These are phyloP conservation scores for Gnatocerus cornutus DNA, from an alignment of 2,888 invertebrate genomes.

Conservation along the genomic window DNA sequence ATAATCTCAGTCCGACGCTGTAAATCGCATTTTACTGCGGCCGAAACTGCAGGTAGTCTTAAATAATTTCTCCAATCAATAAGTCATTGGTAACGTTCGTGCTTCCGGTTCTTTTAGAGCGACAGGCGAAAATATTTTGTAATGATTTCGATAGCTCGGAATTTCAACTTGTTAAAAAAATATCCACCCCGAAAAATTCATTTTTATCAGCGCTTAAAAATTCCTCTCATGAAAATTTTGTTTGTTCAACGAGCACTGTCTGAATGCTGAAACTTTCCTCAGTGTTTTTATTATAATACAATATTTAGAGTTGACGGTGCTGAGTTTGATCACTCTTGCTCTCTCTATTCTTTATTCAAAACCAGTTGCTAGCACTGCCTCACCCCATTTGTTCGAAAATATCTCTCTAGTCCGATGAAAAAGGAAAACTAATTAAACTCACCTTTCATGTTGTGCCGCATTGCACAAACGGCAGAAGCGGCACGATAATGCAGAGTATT, in stretches of 20 bases:
- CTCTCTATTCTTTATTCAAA: too few relatives aligned
- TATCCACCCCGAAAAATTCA: too few relatives aligned
- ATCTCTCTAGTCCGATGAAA: conserved; percentile 21
- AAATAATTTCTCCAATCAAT: conserved; percentile 28
- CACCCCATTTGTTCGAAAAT: background rate
- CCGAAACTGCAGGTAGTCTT: conserved; percentile 18
- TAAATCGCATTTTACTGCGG: conserved; percentile 26
- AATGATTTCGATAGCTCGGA: too few relatives aligned
- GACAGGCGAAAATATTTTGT: background rate
- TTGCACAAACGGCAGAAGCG: conserved; percentile 46
- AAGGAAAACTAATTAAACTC: conserved; percentile 41
- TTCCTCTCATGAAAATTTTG: too few relatives aligned
- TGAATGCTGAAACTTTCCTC: too few relatives aligned
- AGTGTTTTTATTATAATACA: too few relatives aligned
- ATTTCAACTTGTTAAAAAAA: too few relatives aligned
- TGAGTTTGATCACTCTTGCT: too few relatives aligned
- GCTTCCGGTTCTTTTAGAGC: conserved; percentile 8
- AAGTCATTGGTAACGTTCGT: conserved; percentile 23
- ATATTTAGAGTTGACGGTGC: too few relatives aligned
- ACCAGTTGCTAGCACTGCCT: background rate
- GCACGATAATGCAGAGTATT: conserved; percentile 47
- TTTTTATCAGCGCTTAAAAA: too few relatives aligned
- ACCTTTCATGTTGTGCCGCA: conserved; percentile 47
- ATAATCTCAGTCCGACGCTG: conserved; percentile 15
- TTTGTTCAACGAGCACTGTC: too few relatives aligned